Evolutionary conservation across 2,888 invertebrate species (phyloP).

Genomic region (Microplitis deprimator): DNA sequence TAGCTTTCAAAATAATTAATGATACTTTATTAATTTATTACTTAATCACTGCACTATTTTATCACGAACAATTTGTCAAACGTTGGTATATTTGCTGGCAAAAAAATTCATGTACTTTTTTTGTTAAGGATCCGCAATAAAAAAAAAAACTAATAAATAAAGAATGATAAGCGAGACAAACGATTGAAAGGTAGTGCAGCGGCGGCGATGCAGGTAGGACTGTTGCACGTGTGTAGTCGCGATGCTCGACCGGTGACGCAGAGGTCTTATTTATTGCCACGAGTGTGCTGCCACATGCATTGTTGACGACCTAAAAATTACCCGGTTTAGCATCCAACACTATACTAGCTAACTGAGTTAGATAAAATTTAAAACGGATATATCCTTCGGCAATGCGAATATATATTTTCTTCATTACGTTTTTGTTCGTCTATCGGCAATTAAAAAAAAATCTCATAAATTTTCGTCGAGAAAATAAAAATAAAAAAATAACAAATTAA

Average conservation of each 20-base stretch:
- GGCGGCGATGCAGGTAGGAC: constrained; percentile 39
- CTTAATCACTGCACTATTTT: neutral
- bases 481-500: neutral
- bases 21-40: neutral
- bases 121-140: neutral
- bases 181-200: constrained; percentile 33
- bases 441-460: neutral
- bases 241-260: constrained; percentile 40
- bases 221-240: constrained; percentile 37
- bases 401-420: neutral
- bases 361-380: neutral
- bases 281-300: constrained; percentile 35
- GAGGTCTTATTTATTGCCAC: constrained; percentile 38
- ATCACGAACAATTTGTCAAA: constrained; percentile 25
- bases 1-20: neutral
- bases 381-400: neutral
- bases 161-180: constrained; percentile 14
- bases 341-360: neutral
- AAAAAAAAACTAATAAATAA: neutral
- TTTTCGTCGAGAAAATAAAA: neutral
- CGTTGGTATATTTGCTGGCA: neutral
- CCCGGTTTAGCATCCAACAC: constrained; percentile 22
- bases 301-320: constrained; percentile 12
- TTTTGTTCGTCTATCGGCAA: neutral
- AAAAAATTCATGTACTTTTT: neutral